Percentiles rank a stretch among this genome's conserved stretches.
phyloP scores from a whole-genome alignment of 2,888 invertebrate genomes.

The Lasioglossum calceatum region DNA sequence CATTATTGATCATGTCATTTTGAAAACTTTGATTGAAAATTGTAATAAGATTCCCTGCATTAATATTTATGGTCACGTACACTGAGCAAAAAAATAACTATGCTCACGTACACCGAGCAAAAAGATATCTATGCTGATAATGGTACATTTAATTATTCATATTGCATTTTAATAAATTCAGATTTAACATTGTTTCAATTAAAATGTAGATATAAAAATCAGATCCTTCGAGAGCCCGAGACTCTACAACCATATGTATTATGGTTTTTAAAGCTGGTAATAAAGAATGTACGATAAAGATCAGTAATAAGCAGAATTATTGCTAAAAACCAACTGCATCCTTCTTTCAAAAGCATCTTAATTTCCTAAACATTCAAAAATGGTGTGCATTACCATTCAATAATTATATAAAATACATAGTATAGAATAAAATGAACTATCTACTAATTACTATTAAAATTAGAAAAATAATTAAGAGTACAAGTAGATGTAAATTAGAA shows the following conservation, averaged over 20 bases:
- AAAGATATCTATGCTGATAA: slow-evolving; percentile 38
- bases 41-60: slow-evolving; percentile 34
- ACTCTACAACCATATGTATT: slow-evolving; percentile 27
- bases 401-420: slow-evolving; percentile 47
- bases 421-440: slow-evolving; percentile 49
- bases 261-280: slow-evolving; percentile 38
- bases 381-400: slow-evolving; percentile 36
- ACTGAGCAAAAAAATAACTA: slow-evolving; percentile 44
- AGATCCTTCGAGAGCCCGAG: slow-evolving; percentile 23
- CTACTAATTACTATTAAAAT: slow-evolving; percentile 42
- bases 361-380: slow-evolving; percentile 45
- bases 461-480: slow-evolving; percentile 47
- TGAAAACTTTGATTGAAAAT: slow-evolving; percentile 51
- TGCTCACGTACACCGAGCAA: slow-evolving; percentile 41
- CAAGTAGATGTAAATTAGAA: slow-evolving; percentile 44
- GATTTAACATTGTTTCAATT: slow-evolving; percentile 33
- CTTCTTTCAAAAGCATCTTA: slow-evolving; percentile 50
- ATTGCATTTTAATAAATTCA: slow-evolving; percentile 30
- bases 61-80: slow-evolving; percentile 36
- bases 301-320: slow-evolving; percentile 51
- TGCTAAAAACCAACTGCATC: slow-evolving; percentile 56
- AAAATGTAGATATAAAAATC: slow-evolving; percentile 44
- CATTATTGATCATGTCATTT: slow-evolving; percentile 33
- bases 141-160: slow-evolving; percentile 23
- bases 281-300: slow-evolving; percentile 36